Evolutionary conservation across 1,140 invertebrate genomes (phyloP).

Genomic region (Amphibalanus amphitrite): DNA sequence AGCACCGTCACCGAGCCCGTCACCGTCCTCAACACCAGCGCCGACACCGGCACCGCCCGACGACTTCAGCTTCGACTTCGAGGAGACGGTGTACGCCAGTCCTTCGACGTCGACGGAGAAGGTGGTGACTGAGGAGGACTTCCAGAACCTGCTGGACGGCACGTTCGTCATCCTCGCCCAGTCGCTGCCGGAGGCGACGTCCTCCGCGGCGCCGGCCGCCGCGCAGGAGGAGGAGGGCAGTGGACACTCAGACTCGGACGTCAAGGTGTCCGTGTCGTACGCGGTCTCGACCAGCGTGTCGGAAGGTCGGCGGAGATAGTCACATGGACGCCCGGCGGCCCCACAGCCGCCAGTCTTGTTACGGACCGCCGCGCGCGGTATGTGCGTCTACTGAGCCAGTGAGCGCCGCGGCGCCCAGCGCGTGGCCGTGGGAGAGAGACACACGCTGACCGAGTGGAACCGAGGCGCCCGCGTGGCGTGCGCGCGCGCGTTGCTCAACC

Average conservation of each 20-base stretch:
- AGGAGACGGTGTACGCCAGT: constrained; percentile 5
- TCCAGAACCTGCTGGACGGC: background rate
- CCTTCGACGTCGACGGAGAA: background rate
- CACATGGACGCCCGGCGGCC: background rate
- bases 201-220: background rate
- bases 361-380: background rate
- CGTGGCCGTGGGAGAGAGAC: background rate
- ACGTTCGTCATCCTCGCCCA: background rate
- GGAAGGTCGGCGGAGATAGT: background rate
- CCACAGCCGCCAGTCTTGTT: background rate
- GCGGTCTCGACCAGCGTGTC: background rate
- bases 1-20: too few species aligned
- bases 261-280: background rate
- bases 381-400: background rate
- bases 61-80: background rate
- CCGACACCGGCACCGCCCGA: background rate
- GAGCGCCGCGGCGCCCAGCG: background rate
- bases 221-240: background rate
- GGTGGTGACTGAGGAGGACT: background rate
- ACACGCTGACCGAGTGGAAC: too few species aligned
- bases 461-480: background rate
- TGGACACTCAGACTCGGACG: background rate
- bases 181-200: background rate
- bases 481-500: background rate
- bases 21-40: too few species aligned